phyloP scores from a whole-genome alignment of 2,797 vertebrate genomes.

The Hippopotamyrus pictus region DNA sequence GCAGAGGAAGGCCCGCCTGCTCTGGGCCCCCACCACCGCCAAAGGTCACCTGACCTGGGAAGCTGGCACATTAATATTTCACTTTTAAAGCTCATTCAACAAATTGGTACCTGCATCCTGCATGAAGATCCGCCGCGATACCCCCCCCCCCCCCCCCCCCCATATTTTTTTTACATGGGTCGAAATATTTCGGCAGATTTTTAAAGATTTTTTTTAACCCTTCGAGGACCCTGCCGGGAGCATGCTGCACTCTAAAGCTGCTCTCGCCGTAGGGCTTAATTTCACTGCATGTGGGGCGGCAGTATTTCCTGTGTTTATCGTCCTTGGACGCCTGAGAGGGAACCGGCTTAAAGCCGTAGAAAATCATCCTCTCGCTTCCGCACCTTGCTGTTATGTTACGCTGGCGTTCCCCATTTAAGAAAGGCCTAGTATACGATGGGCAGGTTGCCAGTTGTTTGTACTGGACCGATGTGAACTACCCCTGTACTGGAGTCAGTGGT shows the following conservation, averaged over 20 bases:
- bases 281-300: not conserved
- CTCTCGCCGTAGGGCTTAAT: not conserved
- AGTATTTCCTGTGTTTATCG: constrained; percentile 44
- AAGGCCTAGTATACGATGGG: not conserved
- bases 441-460: not conserved
- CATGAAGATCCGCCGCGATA: constrained; percentile 40
- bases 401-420: not conserved
- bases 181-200: not conserved
- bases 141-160: too few relatives aligned
- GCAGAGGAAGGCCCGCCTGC: constrained; percentile 63
- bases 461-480: not conserved
- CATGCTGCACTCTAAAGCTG: not conserved
- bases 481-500: not conserved
- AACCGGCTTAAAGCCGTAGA: not conserved
- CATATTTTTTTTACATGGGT: not conserved
- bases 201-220: constrained; percentile 33
- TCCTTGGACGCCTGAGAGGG: constrained; percentile 40
- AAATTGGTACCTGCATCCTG: constrained; percentile 46
- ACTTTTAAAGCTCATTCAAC: constrained; percentile 45
- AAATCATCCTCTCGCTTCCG: not conserved
- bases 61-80: constrained; percentile 58
- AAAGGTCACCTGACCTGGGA: constrained; percentile 75
- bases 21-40: constrained; percentile 60
- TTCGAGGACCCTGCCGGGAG: constrained; percentile 25
- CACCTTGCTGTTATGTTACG: not conserved